Conservation (phyloP, 2,113 vertebrate genomes). For the Neomonachus schauinslandi region DNA sequence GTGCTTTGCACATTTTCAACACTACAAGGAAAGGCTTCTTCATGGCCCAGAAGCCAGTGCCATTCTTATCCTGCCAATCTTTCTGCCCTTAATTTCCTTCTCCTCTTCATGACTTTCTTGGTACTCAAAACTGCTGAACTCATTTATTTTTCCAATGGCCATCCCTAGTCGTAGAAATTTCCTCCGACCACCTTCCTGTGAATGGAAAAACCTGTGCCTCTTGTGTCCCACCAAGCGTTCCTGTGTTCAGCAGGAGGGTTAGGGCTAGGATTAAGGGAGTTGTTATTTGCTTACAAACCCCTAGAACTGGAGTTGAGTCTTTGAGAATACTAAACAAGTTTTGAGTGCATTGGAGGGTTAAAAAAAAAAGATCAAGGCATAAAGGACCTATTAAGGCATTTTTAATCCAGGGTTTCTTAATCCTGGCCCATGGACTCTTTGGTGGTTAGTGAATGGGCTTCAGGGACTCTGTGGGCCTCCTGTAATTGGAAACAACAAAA, state of each 20-base stretch:
- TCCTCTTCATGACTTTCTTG: neutral
- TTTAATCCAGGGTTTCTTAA: neutral
- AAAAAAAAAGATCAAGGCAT: neutral
- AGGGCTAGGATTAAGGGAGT: neutral
- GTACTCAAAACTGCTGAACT: neutral
- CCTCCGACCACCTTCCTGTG: neutral
- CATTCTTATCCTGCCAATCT: neutral
- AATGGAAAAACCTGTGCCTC: neutral
- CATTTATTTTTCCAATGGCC: neutral
- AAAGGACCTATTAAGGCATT: neutral
- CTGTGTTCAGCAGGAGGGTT: neutral
- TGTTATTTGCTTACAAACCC: neutral
- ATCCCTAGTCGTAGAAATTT: neutral
- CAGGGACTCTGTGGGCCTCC: neutral
- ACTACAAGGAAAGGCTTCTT: neutral
- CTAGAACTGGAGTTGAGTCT: neutral
- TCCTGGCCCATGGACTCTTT: neutral
- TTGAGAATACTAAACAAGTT: neutral
- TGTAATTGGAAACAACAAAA: neutral
- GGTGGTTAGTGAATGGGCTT: neutral
- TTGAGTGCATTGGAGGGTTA: neutral
- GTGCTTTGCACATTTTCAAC: neutral
- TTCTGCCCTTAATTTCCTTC: neutral
- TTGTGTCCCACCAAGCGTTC: neutral
- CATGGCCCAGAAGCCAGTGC: accelerated